phyloP scores from a whole-genome alignment of 2,888 invertebrate species.

The Campaea margaritaria region DNA sequence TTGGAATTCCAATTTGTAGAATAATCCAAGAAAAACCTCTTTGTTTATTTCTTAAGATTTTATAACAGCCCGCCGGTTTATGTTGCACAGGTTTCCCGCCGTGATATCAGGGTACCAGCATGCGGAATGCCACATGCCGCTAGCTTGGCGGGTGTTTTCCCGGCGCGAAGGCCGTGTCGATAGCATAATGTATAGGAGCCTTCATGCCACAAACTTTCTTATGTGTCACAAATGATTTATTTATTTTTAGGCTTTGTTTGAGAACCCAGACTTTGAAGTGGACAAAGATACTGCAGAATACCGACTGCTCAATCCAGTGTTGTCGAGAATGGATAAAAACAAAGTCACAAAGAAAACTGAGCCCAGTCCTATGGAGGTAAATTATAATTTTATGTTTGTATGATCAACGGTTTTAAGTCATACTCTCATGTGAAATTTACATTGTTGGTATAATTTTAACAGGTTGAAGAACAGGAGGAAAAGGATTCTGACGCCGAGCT shows the following conservation, averaged over 20 bases:
- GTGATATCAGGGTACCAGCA: no score
- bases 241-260: slow-evolving; percentile 88
- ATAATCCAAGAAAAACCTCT: no score
- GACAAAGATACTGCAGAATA: slow-evolving; percentile 95
- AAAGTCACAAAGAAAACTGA: slow-evolving; percentile 84
- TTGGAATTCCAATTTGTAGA: no score
- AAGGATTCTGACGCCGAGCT: slow-evolving; percentile 84
- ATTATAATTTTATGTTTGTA: slow-evolving; percentile 1
- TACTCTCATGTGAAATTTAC: slow-evolving; percentile 1
- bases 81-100: no score
- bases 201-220: not conserved
- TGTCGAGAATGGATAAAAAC: slow-evolving; percentile 91
- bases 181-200: not conserved
- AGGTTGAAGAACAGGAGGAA: slow-evolving; percentile 70
- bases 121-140: no score
- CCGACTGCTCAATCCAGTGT: slow-evolving; percentile 93
- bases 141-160: no score
- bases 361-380: slow-evolving; percentile 72
- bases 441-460: slow-evolving; percentile 11
- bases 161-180: no score
- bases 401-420: slow-evolving; percentile 5
- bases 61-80: no score
- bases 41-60: no score
- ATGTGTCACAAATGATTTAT: slow-evolving; percentile 2
- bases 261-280: slow-evolving; percentile 96